These are phyloP conservation scores for Xenopus laevis DNA, from an alignment of 2,113 vertebrate species.

Conservation along the genomic window DNA sequence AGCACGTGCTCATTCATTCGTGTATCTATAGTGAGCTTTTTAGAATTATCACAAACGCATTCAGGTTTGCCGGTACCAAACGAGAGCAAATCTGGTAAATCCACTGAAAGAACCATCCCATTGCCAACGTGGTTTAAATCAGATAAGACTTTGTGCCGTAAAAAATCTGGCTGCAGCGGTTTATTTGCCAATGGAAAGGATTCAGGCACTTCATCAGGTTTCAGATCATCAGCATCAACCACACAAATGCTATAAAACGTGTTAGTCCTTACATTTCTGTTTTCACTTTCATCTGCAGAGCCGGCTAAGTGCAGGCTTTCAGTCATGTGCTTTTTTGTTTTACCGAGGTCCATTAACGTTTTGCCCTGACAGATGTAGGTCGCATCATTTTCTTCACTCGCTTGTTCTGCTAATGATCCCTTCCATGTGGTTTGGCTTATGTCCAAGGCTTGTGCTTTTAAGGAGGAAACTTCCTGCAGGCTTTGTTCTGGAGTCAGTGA, in stretches of 20 bases:
- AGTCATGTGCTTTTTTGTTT: conserved; percentile 25
- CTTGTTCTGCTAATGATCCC: conserved; percentile 43
- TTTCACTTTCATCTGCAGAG: conserved; percentile 43
- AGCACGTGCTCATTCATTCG: neutral
- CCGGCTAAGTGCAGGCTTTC: conserved; percentile 33
- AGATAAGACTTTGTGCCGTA: too few relatives aligned
- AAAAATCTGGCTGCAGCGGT: too few relatives aligned
- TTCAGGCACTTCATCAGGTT: conserved; percentile 46
- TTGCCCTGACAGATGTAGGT: conserved; percentile 24
- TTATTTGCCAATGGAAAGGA: neutral
- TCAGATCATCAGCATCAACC: conserved; percentile 69
- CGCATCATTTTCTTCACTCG: conserved; percentile 30
- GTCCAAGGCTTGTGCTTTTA: conserved; percentile 47
- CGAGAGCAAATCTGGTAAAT: neutral
- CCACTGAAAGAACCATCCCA: neutral
- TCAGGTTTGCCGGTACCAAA: conserved; percentile 8
- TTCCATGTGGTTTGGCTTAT: conserved; percentile 35
- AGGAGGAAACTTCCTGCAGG: conserved; percentile 43
- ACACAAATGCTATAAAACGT: conserved; percentile 81
- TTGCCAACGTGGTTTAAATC: neutral
- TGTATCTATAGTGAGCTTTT: neutral
- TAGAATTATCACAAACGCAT: neutral
- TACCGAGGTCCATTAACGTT: conserved; percentile 5
- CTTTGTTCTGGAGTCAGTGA: conserved; percentile 36
- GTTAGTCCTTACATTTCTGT: conserved; percentile 50